These are phyloP conservation scores for Cairina moschata DNA, from an alignment of 2,113 vertebrate species.

Conservation along the genomic window DNA sequence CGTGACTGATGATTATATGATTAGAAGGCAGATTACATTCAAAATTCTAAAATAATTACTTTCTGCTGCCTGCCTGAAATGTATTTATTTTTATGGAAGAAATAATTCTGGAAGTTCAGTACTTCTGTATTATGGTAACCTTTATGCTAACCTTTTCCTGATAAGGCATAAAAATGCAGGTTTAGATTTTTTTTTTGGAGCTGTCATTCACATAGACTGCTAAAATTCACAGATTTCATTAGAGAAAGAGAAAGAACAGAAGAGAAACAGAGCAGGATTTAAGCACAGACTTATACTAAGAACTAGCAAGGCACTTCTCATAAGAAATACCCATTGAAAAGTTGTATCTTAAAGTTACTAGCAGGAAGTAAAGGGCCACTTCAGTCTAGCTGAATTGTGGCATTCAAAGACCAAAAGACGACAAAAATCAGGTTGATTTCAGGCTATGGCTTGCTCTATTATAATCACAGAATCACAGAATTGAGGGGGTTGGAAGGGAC, in stretches of 20 bases:
- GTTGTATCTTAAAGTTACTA: background rate
- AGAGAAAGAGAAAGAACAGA: background rate
- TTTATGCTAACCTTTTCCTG: background rate
- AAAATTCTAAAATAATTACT: background rate
- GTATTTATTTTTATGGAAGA: background rate
- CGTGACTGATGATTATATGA: background rate
- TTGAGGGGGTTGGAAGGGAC: too few relatives aligned
- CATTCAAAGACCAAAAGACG: background rate
- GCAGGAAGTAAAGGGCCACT: background rate
- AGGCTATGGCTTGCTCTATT: background rate
- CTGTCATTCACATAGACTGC: background rate
- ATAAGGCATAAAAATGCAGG: background rate
- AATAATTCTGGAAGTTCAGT: background rate
- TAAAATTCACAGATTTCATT: background rate
- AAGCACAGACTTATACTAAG: background rate
- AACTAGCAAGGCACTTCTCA: background rate
- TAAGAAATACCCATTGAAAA: background rate
- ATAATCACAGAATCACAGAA: background rate
- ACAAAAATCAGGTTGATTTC: background rate
- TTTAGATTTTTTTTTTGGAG: background rate
- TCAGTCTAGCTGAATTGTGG: background rate
- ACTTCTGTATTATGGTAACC: background rate
- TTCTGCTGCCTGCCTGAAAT: constrained; percentile 2
- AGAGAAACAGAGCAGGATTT: background rate
- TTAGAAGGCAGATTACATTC: constrained; percentile 23